Conservation (phyloP, 2,797 vertebrate genomes). For the Caiman crocodilus region DNA sequence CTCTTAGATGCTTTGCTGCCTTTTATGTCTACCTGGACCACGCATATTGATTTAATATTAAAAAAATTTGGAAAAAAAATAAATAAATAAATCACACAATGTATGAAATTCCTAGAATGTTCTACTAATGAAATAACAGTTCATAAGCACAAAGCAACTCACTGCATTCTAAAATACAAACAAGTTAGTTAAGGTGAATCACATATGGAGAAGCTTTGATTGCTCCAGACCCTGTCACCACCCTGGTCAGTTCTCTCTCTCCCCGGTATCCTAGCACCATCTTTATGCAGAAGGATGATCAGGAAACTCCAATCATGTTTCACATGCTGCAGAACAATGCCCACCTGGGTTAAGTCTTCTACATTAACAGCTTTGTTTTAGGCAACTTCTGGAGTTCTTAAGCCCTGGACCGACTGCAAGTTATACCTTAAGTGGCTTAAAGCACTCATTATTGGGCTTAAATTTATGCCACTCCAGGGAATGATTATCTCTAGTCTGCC, state of each 20-base stretch:
- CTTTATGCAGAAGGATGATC: background rate
- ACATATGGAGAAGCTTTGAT: background rate
- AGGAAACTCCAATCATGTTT: background rate
- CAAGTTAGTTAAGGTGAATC: background rate
- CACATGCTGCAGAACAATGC: background rate
- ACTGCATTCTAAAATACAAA: background rate
- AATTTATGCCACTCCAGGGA: no score
- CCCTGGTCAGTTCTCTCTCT: background rate
- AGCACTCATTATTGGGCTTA: no score
- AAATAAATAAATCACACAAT: no score
- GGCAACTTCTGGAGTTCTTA: no score
- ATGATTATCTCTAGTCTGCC: no score
- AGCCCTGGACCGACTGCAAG: no score
- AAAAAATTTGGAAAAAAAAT: no score
- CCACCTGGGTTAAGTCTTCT: background rate
- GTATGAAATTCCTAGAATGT: no score
- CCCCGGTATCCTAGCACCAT: background rate
- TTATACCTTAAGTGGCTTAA: no score
- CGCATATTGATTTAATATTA: no score
- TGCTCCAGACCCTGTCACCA: background rate
- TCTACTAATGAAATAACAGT: background rate
- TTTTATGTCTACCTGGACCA: background rate
- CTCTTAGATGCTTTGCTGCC: background rate
- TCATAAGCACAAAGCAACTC: background rate
- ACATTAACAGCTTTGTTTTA: no score